phyloP scores from a whole-genome alignment of 2,113 vertebrate genomes.

The Cheilinus undulatus region DNA sequence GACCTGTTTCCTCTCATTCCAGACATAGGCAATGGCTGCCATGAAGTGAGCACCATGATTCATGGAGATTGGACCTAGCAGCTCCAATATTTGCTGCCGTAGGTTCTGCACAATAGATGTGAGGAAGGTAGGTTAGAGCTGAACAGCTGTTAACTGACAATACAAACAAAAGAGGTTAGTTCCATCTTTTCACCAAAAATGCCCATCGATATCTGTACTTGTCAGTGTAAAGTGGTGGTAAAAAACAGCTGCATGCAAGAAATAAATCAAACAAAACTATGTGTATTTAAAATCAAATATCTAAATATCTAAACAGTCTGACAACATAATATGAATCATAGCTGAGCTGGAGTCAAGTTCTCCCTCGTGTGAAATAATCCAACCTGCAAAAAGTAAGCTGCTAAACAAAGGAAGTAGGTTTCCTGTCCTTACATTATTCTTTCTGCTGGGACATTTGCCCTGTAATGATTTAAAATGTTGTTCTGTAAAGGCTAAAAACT shows the following conservation, averaged over 20 bases:
- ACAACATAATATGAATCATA: not conserved
- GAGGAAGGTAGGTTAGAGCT: not conserved
- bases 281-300: no score
- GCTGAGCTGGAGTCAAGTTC: no score
- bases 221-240: no score
- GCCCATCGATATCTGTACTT: no score
- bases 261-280: no score
- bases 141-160: not conserved
- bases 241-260: no score
- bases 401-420: no score
- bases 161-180: not conserved
- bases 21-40: constrained; percentile 98
- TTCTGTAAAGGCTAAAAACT: not conserved
- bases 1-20: constrained; percentile 94
- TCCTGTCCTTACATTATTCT: no score
- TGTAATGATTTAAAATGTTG: not conserved
- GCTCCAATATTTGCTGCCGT: constrained; percentile 96
- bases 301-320: not conserved
- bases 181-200: not conserved
- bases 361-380: not conserved
- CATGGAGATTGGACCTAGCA: constrained; percentile 98
- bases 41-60: constrained; percentile 98
- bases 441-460: no score
- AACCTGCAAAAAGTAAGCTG: not conserved
- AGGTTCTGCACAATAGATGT: constrained; percentile 87